Base-by-base conservation (phyloP, 2,888 invertebrate species). In the Ashinkailepas kermadecensis region DNA sequence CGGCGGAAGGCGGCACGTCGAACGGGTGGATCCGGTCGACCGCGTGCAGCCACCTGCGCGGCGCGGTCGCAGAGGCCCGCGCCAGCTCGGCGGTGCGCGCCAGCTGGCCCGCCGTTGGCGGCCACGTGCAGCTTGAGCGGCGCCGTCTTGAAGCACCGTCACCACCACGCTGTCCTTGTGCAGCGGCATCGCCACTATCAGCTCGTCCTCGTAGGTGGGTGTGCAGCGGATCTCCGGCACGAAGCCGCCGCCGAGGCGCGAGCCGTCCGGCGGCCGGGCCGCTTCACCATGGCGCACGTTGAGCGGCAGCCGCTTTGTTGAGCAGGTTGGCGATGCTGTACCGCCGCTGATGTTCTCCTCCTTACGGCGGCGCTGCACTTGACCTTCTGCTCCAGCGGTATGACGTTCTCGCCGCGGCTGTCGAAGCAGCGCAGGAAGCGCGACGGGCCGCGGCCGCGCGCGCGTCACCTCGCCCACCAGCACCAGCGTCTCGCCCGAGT, bases 291-390 rank as follows among this genome's bases (percentile, higher is more conserved):
- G n/a, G 86, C 96, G 91, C 23, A 97, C 96, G 84, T 96, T 96
- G 84, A 97, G 90, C 58, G 97, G 97, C 89, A 97, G 91, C 84
- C 97, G 91, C 88, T 97, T n/a, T 97, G 84, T 93, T 92, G 82
- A 97, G 89, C 84, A 97, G 89, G 86, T 95, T 96, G 86, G 93
- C 92, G 23, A 96, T 95, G 84, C 94, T 94, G 88, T 97, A 97
- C 25, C 97, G 65, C 84, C 84, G 87, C 95, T 95, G 84, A 97
- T 96, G 88, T 95, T 96, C 86, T 95, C 95, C 88, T 95, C 95
- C 86, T 95, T 92, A 97, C 97, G 82, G 97, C 90, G 80, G 95
- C 95, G 85, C 96, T 96, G 89, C 97, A 96, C 86, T 94, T 93
- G 65, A 95, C 96, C 87, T 94, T 92, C 88, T 95, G 94, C 86